Evolutionary conservation across 2,113 vertebrate species (phyloP).

Genomic region (Mastomys natalensis): DNA sequence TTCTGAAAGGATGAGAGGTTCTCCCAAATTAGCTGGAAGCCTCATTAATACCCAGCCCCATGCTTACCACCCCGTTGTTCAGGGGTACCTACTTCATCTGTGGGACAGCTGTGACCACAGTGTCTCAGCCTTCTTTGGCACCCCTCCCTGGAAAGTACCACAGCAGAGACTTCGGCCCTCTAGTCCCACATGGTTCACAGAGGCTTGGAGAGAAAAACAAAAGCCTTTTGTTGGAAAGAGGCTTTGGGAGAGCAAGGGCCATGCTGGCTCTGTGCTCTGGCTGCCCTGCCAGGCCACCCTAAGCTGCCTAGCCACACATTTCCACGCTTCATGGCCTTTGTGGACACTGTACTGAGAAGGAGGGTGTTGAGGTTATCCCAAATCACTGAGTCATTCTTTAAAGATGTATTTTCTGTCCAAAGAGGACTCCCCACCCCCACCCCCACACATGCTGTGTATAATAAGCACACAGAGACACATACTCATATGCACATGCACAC

Average conservation of each 20-base stretch:
- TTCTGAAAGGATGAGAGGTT: background rate
- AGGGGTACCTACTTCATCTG: conserved; percentile 48
- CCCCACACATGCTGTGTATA: too few relatives aligned
- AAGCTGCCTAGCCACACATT: background rate
- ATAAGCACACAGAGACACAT: background rate
- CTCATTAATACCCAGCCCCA: background rate
- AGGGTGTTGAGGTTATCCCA: background rate
- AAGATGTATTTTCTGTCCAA: background rate
- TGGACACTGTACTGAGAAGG: background rate
- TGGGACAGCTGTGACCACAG: conserved; percentile 70
- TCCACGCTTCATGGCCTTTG: background rate
- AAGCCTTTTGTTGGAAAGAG: conserved; percentile 66
- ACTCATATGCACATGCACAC: background rate
- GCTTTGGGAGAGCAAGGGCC: conserved; percentile 62
- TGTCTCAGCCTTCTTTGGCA: conserved; percentile 65
- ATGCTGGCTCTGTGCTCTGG: background rate
- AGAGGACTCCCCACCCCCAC: background rate
- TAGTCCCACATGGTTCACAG: conserved; percentile 64
- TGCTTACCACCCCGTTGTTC: conserved; percentile 24
- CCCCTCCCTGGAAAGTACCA: conserved; percentile 70
- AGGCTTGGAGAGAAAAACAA: conserved; percentile 74
- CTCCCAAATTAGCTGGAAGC: too few relatives aligned
- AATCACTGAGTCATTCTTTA: background rate
- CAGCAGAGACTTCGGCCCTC: conserved; percentile 73
- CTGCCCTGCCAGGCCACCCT: background rate